Base-by-base conservation (phyloP, 2,797 vertebrate species). In the Sebastes jordani region DNA sequence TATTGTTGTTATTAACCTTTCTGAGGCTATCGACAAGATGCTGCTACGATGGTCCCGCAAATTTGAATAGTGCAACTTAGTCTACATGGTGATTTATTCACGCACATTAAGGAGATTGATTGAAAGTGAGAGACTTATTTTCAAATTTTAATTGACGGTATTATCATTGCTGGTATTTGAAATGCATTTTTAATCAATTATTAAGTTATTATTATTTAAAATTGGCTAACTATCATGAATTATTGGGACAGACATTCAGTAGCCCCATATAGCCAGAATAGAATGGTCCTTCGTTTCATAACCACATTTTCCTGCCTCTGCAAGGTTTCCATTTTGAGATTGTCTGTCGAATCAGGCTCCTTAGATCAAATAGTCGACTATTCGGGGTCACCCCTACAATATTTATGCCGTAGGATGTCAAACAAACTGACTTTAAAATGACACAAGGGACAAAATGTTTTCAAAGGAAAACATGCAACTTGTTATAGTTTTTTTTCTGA, bases 311-410 rank as follows among this genome's bases (percentile, higher is more conserved):
- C 46, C 46, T 0, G 20, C 2, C 49, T n/a, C 49, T 54, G 20
- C n/a, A 0, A 10, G 0, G 7, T 54, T 54, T 54, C n/a, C 9
- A 22, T 54, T 54, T 0, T 54, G 20, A 34, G 59, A 30, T 34
- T 11, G 3, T 20, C 20, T 11, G 1, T 5, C 20, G 30, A 20
- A 62, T 22, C 20, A 62, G 60, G 6, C 16, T 34, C 60, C 30
- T 5, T 62, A 14, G 29, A n/a, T 32, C 6, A 0, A 32, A 61
- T 32, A n/a, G 11, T 8, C 3, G 20, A 34, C 30, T 34, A 62
- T 34, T 34, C 10, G 2, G 8, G 27, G 14, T 30, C 16, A 18
- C 10, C 6, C 30, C 29, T 61, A 34, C 20, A 11, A 61, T 16
- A 27, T 1, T 61, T 32, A n/a, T 14, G 11, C 18, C 1, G 2